These are phyloP conservation scores for Tretioscincus oriximinensis DNA, from an alignment of 2,113 vertebrate genomes.

Conservation along the genomic window DNA sequence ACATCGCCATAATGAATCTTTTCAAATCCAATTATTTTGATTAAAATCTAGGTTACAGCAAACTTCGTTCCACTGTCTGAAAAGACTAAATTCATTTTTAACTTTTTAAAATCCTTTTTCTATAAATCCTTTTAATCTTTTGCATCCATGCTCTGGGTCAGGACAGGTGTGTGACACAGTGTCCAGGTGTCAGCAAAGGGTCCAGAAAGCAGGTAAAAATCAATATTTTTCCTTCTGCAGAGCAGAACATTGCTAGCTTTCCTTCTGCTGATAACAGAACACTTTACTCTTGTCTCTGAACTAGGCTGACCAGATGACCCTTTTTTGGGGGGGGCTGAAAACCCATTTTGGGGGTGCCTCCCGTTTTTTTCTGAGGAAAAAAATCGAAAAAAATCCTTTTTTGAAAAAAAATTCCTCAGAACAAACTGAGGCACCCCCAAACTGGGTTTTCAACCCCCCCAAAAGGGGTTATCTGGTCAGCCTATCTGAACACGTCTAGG, in stretches of 20 bases:
- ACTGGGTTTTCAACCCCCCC: too few species aligned
- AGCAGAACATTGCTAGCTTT: conserved; percentile 51
- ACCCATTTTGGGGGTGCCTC: too few species aligned
- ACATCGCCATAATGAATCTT: conserved; percentile 14
- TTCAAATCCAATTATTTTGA: conserved; percentile 29
- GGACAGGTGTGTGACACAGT: conserved; percentile 56
- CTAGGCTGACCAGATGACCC: too few species aligned
- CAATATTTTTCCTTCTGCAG: conserved; percentile 40
- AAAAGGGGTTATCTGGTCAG: too few species aligned
- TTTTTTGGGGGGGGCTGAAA: too few species aligned
- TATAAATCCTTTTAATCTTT: not conserved
- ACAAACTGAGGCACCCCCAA: too few species aligned
- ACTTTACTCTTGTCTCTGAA: conserved; percentile 17
- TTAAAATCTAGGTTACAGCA: conserved; percentile 35
- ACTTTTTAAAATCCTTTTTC: not conserved
- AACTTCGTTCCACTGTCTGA: conserved; percentile 13
- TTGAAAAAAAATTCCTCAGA: too few species aligned
- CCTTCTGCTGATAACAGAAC: conserved; percentile 51
- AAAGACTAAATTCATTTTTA: conserved; percentile 22
- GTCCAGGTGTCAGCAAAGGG: conserved; percentile 56
- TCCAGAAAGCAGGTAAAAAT: conserved; percentile 58
- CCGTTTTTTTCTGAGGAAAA: too few species aligned
- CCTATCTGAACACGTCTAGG: not conserved
- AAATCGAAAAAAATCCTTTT: too few species aligned
- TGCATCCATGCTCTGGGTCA: conserved; percentile 39